These are phyloP conservation scores for Psylliodes chrysocephalus DNA, from an alignment of 2,888 invertebrate species.

Conservation along the genomic window DNA sequence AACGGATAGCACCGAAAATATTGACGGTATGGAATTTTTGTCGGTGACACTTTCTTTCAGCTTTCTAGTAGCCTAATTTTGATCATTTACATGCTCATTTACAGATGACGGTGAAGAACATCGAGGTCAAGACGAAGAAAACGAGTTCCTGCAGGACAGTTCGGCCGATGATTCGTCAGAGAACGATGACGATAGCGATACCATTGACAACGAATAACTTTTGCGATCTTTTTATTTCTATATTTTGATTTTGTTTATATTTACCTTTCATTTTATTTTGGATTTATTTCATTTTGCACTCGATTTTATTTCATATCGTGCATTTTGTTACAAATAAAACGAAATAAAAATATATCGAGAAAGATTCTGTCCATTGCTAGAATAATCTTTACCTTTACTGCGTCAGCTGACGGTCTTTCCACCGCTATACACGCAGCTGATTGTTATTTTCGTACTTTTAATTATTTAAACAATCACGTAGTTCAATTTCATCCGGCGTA, in stretches of 20 bases:
- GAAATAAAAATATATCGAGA: background rate
- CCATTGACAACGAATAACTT: conserved; percentile 6
- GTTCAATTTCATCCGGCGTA: background rate
- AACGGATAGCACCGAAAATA: conserved; percentile 9
- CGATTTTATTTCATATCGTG: conserved; percentile 8
- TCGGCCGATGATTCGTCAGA: conserved; percentile 11
- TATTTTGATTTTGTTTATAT: conserved; percentile 3
- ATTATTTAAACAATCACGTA: background rate
- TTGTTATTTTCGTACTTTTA: background rate
- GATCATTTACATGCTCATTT: conserved; percentile 11
- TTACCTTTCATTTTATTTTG: background rate
- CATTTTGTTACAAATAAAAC: conserved; percentile 4
- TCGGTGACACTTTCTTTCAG: conserved; percentile 3
- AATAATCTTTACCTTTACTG: background rate
- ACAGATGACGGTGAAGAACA: conserved; percentile 1
- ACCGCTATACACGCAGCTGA: background rate
- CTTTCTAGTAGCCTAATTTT: conserved; percentile 14
- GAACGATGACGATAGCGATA: conserved; percentile 14
- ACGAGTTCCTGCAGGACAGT: conserved; percentile 10
- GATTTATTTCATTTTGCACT: conserved; percentile 5
- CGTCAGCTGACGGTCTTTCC: conserved; percentile 2
- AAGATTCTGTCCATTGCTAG: background rate
- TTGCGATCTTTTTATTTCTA: conserved; percentile 1
- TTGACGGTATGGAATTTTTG: conserved; percentile 16
- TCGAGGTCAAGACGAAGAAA: conserved; percentile 8